These are phyloP conservation scores for Urocynchramus pylzowi DNA, from an alignment of 2,113 vertebrate genomes.

Conservation along the genomic window DNA sequence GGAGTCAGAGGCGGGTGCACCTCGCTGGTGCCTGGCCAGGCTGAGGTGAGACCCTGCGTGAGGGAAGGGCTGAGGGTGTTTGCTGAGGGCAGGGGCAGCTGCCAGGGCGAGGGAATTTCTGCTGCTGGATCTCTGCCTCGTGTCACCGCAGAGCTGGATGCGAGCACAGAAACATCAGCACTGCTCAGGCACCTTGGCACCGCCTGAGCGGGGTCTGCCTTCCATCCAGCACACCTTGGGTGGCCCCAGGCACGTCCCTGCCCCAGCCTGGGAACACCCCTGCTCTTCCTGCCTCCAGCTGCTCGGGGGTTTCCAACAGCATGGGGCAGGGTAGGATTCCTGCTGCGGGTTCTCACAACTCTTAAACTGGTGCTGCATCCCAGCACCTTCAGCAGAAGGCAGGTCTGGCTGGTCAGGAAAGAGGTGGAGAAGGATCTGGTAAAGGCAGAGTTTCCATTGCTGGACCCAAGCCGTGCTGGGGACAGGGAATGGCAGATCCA, in stretches of 20 bases:
- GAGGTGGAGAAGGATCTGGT: not conserved
- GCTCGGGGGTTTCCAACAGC: not conserved
- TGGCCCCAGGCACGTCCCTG: not conserved
- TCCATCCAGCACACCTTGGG: not conserved
- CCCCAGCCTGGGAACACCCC: not conserved
- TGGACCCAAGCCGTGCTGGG: not conserved
- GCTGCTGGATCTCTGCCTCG: not conserved
- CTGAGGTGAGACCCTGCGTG: not conserved
- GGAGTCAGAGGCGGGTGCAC: not conserved
- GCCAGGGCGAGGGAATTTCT: not conserved
- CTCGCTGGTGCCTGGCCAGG: not conserved
- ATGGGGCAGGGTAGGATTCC: not conserved
- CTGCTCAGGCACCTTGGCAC: not conserved
- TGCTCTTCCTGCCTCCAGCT: not conserved
- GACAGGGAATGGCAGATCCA: not conserved
- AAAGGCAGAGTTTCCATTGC: not conserved
- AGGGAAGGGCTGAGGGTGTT: not conserved
- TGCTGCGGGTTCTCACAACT: not conserved
- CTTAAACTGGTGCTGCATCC: not conserved
- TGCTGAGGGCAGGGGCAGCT: slow-evolving; percentile 1
- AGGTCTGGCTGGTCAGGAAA: not conserved
- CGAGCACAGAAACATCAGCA: not conserved
- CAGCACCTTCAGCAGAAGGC: not conserved
- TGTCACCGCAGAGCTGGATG: not conserved
- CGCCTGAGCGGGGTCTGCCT: not conserved